phyloP scores from a whole-genome alignment of 1,140 invertebrate genomes.

The Ephestia elutella region DNA sequence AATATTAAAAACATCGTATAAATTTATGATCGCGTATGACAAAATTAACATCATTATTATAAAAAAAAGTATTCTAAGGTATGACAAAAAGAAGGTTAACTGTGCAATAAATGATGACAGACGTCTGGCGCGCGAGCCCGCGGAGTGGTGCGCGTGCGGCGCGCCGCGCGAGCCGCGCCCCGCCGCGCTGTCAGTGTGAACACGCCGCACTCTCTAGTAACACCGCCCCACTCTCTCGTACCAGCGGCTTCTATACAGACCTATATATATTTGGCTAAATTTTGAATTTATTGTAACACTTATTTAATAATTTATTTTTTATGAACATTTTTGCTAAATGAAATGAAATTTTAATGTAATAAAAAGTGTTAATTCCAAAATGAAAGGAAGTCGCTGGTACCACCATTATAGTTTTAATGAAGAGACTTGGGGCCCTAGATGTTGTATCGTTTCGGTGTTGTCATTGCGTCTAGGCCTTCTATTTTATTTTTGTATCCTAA shows the following conservation, averaged over 20 bases:
- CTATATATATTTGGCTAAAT: too few relatives aligned
- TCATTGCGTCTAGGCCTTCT: neutral
- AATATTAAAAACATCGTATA: too few relatives aligned
- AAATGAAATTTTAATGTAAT: too few relatives aligned
- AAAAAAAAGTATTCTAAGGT: too few relatives aligned
- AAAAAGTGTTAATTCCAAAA: too few relatives aligned
- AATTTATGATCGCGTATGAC: too few relatives aligned
- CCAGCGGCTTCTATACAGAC: neutral
- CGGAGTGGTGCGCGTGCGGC: slow-evolving; percentile 37
- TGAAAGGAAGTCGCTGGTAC: neutral
- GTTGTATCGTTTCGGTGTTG: slow-evolving; percentile 34
- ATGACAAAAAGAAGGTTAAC: neutral
- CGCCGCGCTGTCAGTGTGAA: slow-evolving; percentile 38
- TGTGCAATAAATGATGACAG: neutral
- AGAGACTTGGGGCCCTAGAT: slow-evolving; percentile 20
- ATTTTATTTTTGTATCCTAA: neutral
- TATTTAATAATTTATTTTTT: too few relatives aligned
- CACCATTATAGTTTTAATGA: neutral
- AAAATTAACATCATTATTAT: neutral
- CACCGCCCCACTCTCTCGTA: slow-evolving; percentile 8
- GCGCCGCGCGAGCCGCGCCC: slow-evolving; percentile 51
- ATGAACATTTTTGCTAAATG: too few relatives aligned
- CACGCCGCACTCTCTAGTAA: too few relatives aligned
- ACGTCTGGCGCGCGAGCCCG: slow-evolving; percentile 22
- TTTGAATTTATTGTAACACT: too few relatives aligned